Conservation (phyloP, 2,888 invertebrate genomes). For the Aphodius granarius region DNA sequence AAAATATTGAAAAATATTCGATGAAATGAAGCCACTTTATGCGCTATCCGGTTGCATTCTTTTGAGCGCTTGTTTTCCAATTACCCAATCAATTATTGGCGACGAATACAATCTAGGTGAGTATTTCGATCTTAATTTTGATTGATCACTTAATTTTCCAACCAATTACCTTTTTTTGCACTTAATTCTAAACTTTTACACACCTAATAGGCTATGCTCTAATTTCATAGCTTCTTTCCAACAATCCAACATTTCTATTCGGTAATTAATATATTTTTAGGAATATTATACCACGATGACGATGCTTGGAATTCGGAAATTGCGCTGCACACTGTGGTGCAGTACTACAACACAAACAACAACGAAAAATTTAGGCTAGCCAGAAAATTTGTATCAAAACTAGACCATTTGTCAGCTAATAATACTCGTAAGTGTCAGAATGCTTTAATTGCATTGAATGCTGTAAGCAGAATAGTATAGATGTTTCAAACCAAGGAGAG, state of each 20-base stretch:
- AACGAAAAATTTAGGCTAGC: constrained; percentile 5
- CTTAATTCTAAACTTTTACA: too few species aligned
- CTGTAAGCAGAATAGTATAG: too few species aligned
- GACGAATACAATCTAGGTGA: background rate
- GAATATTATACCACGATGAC: constrained; percentile 16
- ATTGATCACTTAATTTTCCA: too few species aligned
- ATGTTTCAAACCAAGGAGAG: too few species aligned
- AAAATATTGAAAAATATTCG: background rate
- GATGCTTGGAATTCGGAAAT: constrained; percentile 14
- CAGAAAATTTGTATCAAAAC: constrained; percentile 5
- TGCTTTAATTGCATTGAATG: background rate
- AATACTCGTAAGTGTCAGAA: constrained; percentile 14
- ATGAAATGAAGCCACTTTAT: background rate
- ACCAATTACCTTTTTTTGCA: too few species aligned
- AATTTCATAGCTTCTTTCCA: too few species aligned
- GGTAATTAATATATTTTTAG: constrained; percentile 2
- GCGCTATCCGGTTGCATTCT: background rate
- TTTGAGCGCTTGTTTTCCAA: background rate
- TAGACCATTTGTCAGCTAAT: constrained; percentile 20
- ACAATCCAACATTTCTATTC: too few species aligned
- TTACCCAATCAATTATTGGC: background rate
- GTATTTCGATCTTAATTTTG: background rate
- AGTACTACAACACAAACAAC: constrained; percentile 5
- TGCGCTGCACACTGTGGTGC: constrained; percentile 5
- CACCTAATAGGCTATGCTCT: too few species aligned